Conservation (phyloP, 1,140 invertebrate genomes). For the Drosophila bocqueti region DNA sequence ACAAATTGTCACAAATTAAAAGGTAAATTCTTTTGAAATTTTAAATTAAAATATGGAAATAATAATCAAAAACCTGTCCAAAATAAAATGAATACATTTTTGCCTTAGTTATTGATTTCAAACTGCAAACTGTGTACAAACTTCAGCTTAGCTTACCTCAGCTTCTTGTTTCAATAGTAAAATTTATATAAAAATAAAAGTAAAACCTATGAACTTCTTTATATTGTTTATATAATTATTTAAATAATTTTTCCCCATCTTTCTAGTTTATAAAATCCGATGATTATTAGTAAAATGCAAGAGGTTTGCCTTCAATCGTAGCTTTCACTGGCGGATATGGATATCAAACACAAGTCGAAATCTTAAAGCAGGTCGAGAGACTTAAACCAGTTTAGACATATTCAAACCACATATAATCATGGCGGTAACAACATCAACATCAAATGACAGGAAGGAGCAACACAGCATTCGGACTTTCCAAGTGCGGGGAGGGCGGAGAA, state of each 20-base stretch:
- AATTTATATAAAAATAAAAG: no score
- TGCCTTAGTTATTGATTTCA: no score
- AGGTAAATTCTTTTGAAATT: no score
- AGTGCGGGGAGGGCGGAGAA: no score
- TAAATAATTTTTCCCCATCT: no score
- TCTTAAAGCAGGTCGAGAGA: conserved; percentile 21
- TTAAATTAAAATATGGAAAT: no score
- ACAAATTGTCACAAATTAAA: no score
- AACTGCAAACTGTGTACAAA: no score
- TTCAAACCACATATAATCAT: conserved; percentile 47
- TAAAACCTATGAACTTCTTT: neutral
- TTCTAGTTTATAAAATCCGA: neutral
- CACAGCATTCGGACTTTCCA: neutral
- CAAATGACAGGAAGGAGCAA: conserved; percentile 18
- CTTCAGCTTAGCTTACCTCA: no score
- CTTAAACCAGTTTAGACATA: conserved; percentile 61
- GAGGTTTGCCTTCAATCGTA: conserved; percentile 7
- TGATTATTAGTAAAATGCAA: neutral
- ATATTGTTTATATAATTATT: neutral
- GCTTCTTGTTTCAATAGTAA: no score
- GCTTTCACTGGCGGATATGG: conserved; percentile 31
- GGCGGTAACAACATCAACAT: conserved; percentile 9
- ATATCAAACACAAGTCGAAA: conserved; percentile 10
- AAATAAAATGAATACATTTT: no score
- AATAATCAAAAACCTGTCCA: no score